Base-by-base conservation (phyloP, 2,888 invertebrate species). In the Podotricha telesiphe region DNA sequence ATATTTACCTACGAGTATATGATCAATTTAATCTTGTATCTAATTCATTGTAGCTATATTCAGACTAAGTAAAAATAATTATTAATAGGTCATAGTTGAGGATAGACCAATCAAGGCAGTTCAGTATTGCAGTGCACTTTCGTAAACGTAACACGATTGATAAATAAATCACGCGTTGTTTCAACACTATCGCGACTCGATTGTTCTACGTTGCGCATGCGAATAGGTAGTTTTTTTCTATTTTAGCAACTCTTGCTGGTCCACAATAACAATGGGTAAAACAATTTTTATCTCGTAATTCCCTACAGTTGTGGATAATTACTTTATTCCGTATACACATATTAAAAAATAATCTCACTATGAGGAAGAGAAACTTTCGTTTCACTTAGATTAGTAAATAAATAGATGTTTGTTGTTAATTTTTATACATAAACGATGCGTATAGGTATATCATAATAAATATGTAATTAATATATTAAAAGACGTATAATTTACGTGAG, bases 161-260 rank as follows among this genome's bases (percentile, higher is more conserved):
- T 86, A 91, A 84, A 83, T 85, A 81, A 79, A 87, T 86, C 91
- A 89, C 90, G 91, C 77, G 65, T 71, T 40, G 81, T 90, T 89
- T 87, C 91, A 79, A 81, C 89, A 91, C 77, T 78, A 79, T 80
- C 77, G 66, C 59, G 55, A 37, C 28, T 66, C 80, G 77, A 81
- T 81, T 80, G 82, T 80, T 78, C 68, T 56, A 69, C 72, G 74
- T 72, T 72, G 74, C 79, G 84, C 82, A 86, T 85, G 79, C 80
- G 77, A 76, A 78, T 62, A 47, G 50, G 62, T 48, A 55, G 59
- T 42, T 55, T 15, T 65, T 68, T 65, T 62, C 61, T 62, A 45
- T 34, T 22, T 40, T 19, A 2, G 19, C 42, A 28, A 48, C 55
- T 37, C 19, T 37, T 48, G 34, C 37, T 34, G 48, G 48, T 28